phyloP scores from a whole-genome alignment of 1,140 invertebrate species.

The Philopotamus ludificatus region DNA sequence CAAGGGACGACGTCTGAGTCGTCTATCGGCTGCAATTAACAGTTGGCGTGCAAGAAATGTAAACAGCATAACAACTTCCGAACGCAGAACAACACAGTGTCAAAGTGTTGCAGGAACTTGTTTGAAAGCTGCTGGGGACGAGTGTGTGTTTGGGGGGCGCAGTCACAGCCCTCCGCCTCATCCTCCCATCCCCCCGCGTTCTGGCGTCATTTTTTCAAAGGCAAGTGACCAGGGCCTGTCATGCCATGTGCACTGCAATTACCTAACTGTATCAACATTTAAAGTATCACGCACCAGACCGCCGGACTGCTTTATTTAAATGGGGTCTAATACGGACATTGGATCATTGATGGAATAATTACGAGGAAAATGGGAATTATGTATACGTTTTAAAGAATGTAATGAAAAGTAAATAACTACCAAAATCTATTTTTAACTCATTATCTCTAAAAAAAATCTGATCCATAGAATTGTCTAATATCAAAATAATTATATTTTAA shows the following conservation, averaged over 20 bases:
- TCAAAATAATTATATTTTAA: too few species aligned
- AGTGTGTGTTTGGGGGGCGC: background rate
- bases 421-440: too few species aligned
- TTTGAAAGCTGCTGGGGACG: background rate
- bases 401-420: too few species aligned
- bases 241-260: constrained; percentile 21
- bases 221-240: constrained; percentile 2
- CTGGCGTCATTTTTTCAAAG: constrained; percentile 13
- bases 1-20: too few species aligned
- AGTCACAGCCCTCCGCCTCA: background rate
- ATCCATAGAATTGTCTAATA: too few species aligned
- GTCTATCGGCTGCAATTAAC: background rate
- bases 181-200: background rate
- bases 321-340: too few species aligned
- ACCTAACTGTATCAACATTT: constrained; percentile 20
- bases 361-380: too few species aligned
- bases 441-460: too few species aligned
- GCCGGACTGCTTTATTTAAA: background rate
- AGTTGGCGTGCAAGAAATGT: background rate
- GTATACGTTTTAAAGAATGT: too few species aligned
- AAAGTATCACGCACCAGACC: constrained; percentile 12
- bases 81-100: background rate
- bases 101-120: background rate
- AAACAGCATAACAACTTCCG: background rate
- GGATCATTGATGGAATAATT: too few species aligned